Conservation (phyloP, 2,797 vertebrate species). For the Sciurus vulgaris region DNA sequence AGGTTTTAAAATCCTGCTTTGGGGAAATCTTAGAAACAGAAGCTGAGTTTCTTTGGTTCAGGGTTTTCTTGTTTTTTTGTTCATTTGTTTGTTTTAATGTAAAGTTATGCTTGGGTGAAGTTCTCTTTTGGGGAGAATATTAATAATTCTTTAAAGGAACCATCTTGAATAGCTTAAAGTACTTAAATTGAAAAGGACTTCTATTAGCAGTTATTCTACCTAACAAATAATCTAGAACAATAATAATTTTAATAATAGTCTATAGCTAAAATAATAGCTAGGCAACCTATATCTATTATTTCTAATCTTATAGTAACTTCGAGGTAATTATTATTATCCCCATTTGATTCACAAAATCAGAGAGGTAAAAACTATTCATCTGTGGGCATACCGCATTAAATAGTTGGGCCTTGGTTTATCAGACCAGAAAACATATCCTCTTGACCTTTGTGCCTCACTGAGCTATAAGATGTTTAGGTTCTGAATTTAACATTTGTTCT, state of each 20-base stretch:
- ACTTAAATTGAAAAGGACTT: background rate
- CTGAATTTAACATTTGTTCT: background rate
- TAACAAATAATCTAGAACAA: background rate
- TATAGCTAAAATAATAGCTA: background rate
- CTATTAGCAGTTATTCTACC: background rate
- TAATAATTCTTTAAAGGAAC: slow-evolving; percentile 13
- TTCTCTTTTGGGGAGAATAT: background rate
- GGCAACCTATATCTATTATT: background rate
- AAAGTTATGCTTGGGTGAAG: background rate
- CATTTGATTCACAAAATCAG: background rate
- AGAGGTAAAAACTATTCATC: background rate
- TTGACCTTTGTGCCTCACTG: background rate
- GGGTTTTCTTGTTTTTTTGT: background rate
- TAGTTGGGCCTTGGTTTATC: background rate
- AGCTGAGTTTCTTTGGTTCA: background rate
- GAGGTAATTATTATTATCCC: background rate
- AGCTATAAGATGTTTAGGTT: background rate
- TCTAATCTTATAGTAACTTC: slow-evolving; percentile 17
- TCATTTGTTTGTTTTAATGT: background rate
- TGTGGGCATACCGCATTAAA: background rate
- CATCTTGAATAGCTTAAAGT: background rate
- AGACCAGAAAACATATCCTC: background rate
- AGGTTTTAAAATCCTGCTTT: slow-evolving; percentile 28
- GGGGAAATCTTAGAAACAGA: background rate
- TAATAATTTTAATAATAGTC: background rate